Conservation (phyloP, 2,797 vertebrate genomes). For the Halcyon badia region DNA sequence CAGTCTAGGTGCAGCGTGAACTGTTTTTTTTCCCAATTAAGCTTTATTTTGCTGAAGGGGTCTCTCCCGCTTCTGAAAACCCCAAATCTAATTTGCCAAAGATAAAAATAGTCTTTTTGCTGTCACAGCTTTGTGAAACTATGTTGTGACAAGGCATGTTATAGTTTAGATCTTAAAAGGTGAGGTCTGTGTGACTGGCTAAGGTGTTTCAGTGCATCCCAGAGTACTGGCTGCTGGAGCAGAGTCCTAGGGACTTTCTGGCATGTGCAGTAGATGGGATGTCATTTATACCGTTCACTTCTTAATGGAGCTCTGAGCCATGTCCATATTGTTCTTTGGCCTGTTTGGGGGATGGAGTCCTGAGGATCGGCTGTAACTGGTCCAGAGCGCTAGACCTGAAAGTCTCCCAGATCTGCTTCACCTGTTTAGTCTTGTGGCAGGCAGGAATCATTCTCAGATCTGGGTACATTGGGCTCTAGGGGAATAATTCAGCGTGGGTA, state of each 20-base stretch:
- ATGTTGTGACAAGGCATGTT: neutral
- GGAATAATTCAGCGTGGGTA: neutral
- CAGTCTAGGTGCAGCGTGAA: neutral
- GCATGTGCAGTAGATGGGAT: neutral
- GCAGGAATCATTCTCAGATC: neutral
- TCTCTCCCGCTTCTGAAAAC: conserved; percentile 11
- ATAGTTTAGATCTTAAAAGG: neutral
- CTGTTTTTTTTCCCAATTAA: conserved; percentile 20
- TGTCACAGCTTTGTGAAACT: neutral
- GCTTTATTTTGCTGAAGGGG: conserved; percentile 19
- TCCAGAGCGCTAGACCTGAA: neutral
- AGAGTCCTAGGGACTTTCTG: neutral
- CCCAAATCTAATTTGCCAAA: neutral
- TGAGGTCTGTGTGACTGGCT: neutral
- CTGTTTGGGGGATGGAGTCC: neutral
- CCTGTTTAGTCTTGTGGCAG: neutral
- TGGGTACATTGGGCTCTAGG: neutral
- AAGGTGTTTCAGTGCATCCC: neutral
- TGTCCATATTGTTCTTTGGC: neutral
- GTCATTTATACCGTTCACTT: neutral
- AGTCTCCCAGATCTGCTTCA: neutral
- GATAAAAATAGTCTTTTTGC: neutral
- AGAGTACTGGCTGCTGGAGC: neutral
- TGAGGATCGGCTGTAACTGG: neutral
- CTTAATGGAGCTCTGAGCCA: neutral